Evolutionary conservation across 2,888 invertebrate species (phyloP).

Genomic region (Conchocele bisecta): DNA sequence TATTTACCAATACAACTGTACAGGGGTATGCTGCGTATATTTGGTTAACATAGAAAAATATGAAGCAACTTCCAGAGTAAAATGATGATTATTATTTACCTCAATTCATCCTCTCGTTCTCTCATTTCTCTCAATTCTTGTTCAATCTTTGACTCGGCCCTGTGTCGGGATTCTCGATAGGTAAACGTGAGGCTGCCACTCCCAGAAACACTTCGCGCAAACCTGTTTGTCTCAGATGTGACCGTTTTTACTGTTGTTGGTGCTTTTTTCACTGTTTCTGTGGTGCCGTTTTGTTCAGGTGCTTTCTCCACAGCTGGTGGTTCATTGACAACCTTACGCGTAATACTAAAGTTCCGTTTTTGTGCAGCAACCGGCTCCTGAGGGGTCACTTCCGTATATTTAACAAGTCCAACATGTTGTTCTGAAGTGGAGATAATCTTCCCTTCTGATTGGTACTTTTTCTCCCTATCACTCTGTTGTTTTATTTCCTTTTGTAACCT

Average conservation of each 20-base stretch:
- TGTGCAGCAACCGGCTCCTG: constrained; percentile 59
- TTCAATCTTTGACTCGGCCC: constrained; percentile 94
- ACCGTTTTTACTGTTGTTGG: constrained; percentile 35
- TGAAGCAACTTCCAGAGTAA: not conserved
- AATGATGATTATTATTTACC: constrained; percentile 82
- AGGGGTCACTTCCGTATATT: constrained; percentile 66
- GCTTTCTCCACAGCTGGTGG: constrained; percentile 22
- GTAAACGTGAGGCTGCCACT: constrained; percentile 70
- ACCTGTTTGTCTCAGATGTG: constrained; percentile 47
- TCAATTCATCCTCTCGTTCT: constrained; percentile 90
- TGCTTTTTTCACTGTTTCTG: constrained; percentile 44
- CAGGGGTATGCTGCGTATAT: too few relatives aligned
- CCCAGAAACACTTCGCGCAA: constrained; percentile 32
- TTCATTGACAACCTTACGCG: constrained; percentile 43
- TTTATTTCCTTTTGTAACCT: constrained; percentile 95
- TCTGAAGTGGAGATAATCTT: constrained; percentile 85
- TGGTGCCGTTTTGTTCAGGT: constrained; percentile 45
- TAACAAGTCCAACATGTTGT: constrained; percentile 84
- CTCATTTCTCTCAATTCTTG: constrained; percentile 93
- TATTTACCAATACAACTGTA: too few relatives aligned
- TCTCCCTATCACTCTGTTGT: constrained; percentile 92
- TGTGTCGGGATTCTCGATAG: constrained; percentile 89
- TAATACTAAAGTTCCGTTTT: constrained; percentile 73
- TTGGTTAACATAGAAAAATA: not conserved
- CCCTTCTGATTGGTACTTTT: constrained; percentile 89